Percentiles rank a stretch among this genome's conserved stretches.
Evolutionary conservation across 37 sponge, comb jelly and placozoan species (phyloP).

Genomic region (Ephydatia muelleri): DNA sequence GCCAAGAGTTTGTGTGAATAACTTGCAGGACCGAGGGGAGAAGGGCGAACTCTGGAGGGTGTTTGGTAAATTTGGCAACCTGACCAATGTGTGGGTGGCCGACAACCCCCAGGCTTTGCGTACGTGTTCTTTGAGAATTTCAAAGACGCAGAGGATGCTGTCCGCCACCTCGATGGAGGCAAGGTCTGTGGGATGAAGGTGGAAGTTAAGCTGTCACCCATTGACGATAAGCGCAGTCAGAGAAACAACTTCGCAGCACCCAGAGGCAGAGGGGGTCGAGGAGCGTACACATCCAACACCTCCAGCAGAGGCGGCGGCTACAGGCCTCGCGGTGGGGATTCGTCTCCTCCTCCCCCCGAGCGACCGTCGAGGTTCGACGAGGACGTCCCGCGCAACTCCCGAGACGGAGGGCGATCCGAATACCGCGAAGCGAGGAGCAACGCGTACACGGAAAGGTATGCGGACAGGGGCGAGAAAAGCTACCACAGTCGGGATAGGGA

Average conservation of each 20-base stretch:
- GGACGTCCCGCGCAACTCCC: neutral
- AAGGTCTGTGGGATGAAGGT: constrained; percentile 69
- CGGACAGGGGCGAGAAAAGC: neutral
- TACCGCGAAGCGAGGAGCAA: neutral
- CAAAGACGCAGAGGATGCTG: constrained; percentile 80
- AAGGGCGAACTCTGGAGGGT: constrained; percentile 64
- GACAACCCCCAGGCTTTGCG: constrained; percentile 91
- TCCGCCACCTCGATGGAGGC: constrained; percentile 46
- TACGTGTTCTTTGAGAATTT: constrained; percentile 70
- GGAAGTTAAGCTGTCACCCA: constrained; percentile 69
- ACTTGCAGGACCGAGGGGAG: constrained; percentile 58
- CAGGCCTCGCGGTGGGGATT: neutral
- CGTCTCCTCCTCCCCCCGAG: neutral
- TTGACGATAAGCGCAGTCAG: constrained; percentile 40
- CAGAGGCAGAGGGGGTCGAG: constrained; percentile 7
- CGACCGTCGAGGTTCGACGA: constrained; percentile 2
- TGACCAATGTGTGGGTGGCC: constrained; percentile 85
- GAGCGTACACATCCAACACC: neutral
- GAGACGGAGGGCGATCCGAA: neutral
- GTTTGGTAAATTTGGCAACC: constrained; percentile 46
- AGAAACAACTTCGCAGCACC: neutral
- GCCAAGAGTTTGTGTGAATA: constrained; percentile 60
- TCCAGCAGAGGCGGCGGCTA: neutral
- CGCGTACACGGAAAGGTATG: constrained; percentile 1
- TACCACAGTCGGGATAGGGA: neutral